Conservation (phyloP, 2,888 invertebrate genomes). For the Ceramica pisi region DNA sequence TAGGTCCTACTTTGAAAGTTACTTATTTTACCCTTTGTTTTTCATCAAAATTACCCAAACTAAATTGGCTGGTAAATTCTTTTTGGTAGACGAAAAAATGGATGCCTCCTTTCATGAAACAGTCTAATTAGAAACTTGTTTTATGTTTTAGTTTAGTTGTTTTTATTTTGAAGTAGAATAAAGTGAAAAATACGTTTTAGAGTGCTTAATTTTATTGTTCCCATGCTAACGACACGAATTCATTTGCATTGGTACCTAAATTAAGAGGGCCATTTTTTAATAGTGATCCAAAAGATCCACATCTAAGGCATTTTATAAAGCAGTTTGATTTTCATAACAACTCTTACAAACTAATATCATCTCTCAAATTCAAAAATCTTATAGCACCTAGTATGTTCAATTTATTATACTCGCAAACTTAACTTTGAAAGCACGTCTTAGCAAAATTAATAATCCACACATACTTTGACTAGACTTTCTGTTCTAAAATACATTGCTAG, state of each 20-base stretch:
- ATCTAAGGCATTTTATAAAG: not conserved
- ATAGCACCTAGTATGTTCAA: slow-evolving; percentile 4
- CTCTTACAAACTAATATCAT: not conserved
- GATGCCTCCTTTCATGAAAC: not conserved
- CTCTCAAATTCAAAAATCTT: not conserved
- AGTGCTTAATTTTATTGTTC: not conserved
- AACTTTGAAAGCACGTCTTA: not conserved
- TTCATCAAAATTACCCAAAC: slow-evolving; percentile 30
- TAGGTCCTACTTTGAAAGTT: slow-evolving; percentile 16
- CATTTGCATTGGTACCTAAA: not conserved
- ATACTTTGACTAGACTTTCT: slow-evolving; percentile 27
- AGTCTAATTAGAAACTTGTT: not conserved
- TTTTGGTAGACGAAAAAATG: slow-evolving; percentile 1
- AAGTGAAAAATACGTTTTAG: no score
- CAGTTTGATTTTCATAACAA: not conserved
- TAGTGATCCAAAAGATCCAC: no score
- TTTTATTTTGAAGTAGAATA: not conserved
- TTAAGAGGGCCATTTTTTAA: not conserved
- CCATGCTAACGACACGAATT: not conserved
- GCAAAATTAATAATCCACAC: slow-evolving; percentile 28
- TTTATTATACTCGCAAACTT: slow-evolving; percentile 11
- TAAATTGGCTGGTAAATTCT: not conserved
- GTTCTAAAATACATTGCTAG: slow-evolving; percentile 17
- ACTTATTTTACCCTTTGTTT: slow-evolving; percentile 25
- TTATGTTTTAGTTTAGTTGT: not conserved